These are phyloP conservation scores for Nycticryphes semicollaris DNA, from an alignment of 2,113 vertebrate species.

Conservation along the genomic window DNA sequence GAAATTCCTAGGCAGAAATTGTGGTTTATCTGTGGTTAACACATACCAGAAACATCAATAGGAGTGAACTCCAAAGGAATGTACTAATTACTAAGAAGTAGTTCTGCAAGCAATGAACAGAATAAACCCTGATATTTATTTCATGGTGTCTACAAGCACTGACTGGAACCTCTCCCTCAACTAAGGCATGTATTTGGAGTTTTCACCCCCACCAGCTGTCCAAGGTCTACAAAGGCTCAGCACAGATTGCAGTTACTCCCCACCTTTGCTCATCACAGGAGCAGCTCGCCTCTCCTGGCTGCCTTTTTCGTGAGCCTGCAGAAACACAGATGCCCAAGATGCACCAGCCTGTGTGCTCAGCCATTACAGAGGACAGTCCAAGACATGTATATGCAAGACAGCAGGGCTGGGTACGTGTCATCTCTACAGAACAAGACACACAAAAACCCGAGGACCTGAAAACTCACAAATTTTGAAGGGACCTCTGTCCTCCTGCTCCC, in stretches of 20 bases:
- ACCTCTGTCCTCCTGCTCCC: background rate
- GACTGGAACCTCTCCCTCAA: background rate
- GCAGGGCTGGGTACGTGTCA: background rate
- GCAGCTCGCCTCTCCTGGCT: background rate
- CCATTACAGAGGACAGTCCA: background rate
- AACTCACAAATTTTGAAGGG: background rate
- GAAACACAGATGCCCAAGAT: background rate
- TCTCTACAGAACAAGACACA: background rate
- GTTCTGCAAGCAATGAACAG: background rate
- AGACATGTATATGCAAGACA: fast-evolving
- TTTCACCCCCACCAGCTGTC: background rate
- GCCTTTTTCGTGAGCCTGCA: background rate
- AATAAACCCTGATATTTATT: background rate
- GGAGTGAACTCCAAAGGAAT: background rate
- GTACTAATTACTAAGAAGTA: background rate
- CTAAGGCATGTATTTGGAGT: background rate
- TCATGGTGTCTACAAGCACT: background rate
- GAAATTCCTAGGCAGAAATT: background rate
- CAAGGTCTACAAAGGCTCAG: background rate
- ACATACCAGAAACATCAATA: background rate
- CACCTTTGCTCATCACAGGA: background rate
- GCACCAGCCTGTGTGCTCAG: background rate
- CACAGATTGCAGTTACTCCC: background rate
- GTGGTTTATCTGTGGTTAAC: background rate
- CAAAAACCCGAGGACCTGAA: background rate